phyloP scores from a whole-genome alignment of 2,797 vertebrate genomes.

The Intellagama lesueurii region DNA sequence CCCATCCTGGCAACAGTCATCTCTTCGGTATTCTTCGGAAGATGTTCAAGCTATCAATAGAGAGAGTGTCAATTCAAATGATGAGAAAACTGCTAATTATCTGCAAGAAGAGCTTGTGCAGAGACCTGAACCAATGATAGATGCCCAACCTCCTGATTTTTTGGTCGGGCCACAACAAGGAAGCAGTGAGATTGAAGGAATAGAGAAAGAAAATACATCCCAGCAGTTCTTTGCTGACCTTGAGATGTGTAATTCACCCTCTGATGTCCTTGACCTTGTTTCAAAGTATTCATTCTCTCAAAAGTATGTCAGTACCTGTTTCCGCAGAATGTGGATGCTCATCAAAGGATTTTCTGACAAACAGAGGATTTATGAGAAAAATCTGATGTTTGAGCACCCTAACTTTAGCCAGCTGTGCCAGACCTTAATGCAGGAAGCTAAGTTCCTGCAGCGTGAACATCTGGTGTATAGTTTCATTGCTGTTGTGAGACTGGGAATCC shows the following conservation, averaged over 20 bases:
- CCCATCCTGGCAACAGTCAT: neutral
- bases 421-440: slow-evolving; percentile 66
- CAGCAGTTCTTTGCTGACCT: slow-evolving; percentile 68
- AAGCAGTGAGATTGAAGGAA: slow-evolving; percentile 32
- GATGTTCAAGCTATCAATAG: slow-evolving; percentile 51
- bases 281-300: slow-evolving; percentile 42
- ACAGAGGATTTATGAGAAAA: slow-evolving; percentile 82
- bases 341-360: slow-evolving; percentile 81
- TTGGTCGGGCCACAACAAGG: slow-evolving; percentile 14
- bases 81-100: slow-evolving; percentile 20
- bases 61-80: slow-evolving; percentile 25
- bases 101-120: neutral
- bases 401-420: slow-evolving; percentile 82
- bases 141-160: neutral
- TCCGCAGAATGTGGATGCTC: slow-evolving; percentile 82
- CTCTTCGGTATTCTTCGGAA: slow-evolving; percentile 59
- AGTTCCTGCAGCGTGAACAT: slow-evolving; percentile 66
- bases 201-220: fast-evolving
- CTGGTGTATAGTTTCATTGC: slow-evolving; percentile 84
- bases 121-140: slow-evolving; percentile 30
- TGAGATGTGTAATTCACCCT: slow-evolving; percentile 79
- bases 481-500: slow-evolving; percentile 82
- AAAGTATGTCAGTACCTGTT: slow-evolving; percentile 74
- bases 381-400: slow-evolving; percentile 86
- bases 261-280: slow-evolving; percentile 85